Evolutionary conservation across 1,140 invertebrate genomes (phyloP), one percentile per base, ranked within the genome.

Genomic region (Lasaia peninsularis): DNA sequence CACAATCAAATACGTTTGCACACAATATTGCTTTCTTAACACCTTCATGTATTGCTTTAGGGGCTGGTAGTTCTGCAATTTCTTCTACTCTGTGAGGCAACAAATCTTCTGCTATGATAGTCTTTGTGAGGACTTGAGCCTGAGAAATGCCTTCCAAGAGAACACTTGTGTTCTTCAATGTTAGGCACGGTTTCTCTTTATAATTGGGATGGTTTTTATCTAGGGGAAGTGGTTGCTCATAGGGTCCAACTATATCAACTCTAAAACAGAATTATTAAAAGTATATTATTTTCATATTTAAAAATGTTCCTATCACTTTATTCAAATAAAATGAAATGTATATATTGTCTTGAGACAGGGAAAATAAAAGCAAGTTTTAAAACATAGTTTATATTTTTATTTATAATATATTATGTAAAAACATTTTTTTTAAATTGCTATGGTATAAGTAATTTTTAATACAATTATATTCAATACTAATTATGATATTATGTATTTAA

Each of bases 1-100:
- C 90, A 32, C 94, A 92, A 89, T 97, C 95, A 90, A 94, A 95
- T 49, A 96, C 81, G 75, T 94, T 92, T 1, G 95, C 92, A 55
- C 91, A 92, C 60, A 93, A 80, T 54, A 97, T 93, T 9, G 91
- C 91, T 71, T 91, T 90, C 60, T 91, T 91, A 0, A 93, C 83
- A 63, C 81, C 86, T 48, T 89, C 81, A 69, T 93, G 90, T n/a
- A 92, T 62, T 21, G 88, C 69, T 61, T 85, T 88, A 1, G 86
- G 80, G 8, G 91, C 75, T 56, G 90, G 67, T 52, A 91, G 70
- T 61, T 87, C 66, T 24, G 87, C 65, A 1, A 90, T 63, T 48
- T 86, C 80, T 33, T 87, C 74, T 44, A 95, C 88, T 63, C 82
- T 88, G 4, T 91, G 79, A 14, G 94, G 94, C 24, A 95, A 78